phyloP scores from a whole-genome alignment of 2,888 invertebrate genomes.

The Glyphotaelius pellucidus region DNA sequence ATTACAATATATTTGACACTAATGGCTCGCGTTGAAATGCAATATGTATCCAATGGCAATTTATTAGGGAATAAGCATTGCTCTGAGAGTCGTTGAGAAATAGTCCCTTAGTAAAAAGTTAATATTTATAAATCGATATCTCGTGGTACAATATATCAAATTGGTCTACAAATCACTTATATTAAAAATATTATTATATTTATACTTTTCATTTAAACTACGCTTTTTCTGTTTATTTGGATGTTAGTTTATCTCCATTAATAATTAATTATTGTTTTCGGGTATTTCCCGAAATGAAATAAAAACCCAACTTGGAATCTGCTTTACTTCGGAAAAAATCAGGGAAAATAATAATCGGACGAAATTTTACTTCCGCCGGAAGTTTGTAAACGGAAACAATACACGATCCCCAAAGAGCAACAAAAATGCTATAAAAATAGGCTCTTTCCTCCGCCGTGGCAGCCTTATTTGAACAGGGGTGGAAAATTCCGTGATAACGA shows the following conservation, averaged over 20 bases:
- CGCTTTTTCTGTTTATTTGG: no score
- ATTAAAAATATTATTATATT: no score
- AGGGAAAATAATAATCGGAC: not conserved
- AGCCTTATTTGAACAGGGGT: not conserved
- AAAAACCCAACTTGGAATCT: not conserved
- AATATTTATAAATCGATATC: not conserved
- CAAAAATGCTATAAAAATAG: slow-evolving; percentile 26
- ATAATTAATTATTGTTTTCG: not conserved
- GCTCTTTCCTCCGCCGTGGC: not conserved
- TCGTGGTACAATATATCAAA: not conserved
- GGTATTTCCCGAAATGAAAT: not conserved
- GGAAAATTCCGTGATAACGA: not conserved
- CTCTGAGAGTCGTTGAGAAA: not conserved
- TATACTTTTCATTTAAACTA: no score
- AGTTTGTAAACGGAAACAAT: slow-evolving; percentile 29
- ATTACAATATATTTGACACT: no score
- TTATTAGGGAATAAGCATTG: not conserved
- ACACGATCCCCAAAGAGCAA: slow-evolving; percentile 34
- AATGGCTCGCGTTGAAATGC: not conserved
- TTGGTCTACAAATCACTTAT: no score
- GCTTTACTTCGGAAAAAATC: not conserved
- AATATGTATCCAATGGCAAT: not conserved
- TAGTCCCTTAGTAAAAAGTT: not conserved
- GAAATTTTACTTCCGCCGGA: slow-evolving; percentile 28
- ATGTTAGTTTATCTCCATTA: not conserved